phyloP scores from a whole-genome alignment of 2,113 vertebrate genomes.

The Centrocercus urophasianus region DNA sequence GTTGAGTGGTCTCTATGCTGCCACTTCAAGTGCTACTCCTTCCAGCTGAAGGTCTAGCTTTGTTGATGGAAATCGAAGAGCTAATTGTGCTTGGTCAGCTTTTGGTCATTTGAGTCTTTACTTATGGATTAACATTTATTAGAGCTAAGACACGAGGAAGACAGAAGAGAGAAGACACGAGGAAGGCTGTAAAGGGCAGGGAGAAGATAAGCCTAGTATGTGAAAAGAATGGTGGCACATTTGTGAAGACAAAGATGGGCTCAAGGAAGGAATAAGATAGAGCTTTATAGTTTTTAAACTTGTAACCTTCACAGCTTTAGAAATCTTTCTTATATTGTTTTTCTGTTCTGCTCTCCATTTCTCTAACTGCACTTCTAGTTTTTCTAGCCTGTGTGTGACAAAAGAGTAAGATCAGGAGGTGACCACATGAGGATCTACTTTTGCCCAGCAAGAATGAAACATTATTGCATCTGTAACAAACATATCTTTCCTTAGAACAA shows the following conservation, averaged over 20 bases:
- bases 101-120: constrained; percentile 29
- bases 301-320: neutral
- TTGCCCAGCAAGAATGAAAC: neutral
- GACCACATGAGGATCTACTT: neutral
- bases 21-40: neutral
- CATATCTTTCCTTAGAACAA: neutral
- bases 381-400: neutral
- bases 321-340: neutral
- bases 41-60: neutral
- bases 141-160: neutral
- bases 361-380: neutral
- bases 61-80: constrained; percentile 48
- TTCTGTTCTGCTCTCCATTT: neutral
- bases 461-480: neutral
- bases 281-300: neutral
- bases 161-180: neutral
- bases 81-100: constrained; percentile 52
- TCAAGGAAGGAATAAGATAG: neutral
- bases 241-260: neutral
- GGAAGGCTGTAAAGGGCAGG: constrained; percentile 35
- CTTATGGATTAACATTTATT: constrained; percentile 39
- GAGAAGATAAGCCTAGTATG: neutral
- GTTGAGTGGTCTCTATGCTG: neutral
- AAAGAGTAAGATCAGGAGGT: neutral
- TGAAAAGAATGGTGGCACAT: neutral